These are phyloP conservation scores for Eonycteris spelaea DNA, from an alignment of 2,113 vertebrate genomes.

Conservation along the genomic window DNA sequence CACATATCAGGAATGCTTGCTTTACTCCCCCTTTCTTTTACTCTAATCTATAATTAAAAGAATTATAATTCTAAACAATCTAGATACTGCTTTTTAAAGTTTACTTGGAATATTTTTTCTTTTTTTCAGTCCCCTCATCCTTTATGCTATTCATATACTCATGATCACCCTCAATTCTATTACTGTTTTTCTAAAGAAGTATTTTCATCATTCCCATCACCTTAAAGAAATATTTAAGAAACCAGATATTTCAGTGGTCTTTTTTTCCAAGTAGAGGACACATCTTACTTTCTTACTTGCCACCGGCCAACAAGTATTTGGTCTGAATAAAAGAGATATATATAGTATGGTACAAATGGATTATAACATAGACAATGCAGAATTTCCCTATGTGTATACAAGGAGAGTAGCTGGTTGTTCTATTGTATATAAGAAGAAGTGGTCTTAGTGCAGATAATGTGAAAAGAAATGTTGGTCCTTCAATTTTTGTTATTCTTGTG, in stretches of 20 bases:
- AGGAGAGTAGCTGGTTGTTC: neutral
- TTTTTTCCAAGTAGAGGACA: neutral
- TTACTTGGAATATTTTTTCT: neutral
- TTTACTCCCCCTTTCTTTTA: neutral
- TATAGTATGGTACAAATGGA: neutral
- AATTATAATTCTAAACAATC: neutral
- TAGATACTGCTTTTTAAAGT: conserved; percentile 17
- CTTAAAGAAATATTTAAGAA: conserved; percentile 27
- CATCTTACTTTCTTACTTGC: neutral
- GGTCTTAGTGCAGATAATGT: neutral
- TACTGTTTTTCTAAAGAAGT: neutral
- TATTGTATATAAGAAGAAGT: neutral
- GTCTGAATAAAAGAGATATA: neutral
- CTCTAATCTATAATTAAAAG: neutral
- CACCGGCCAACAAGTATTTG: conserved; percentile 2
- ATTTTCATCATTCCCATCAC: neutral
- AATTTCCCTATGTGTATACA: neutral
- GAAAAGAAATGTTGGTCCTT: neutral
- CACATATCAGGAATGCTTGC: neutral
- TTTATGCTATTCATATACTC: neutral
- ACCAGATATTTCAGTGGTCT: neutral
- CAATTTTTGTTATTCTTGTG: neutral
- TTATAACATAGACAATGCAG: neutral
- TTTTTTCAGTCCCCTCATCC: neutral
- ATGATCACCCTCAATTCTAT: neutral